Percentiles rank a stretch among this genome's conserved stretches.
Conservation (phyloP, 2,888 invertebrate genomes). For the Ectemnius continuus region DNA sequence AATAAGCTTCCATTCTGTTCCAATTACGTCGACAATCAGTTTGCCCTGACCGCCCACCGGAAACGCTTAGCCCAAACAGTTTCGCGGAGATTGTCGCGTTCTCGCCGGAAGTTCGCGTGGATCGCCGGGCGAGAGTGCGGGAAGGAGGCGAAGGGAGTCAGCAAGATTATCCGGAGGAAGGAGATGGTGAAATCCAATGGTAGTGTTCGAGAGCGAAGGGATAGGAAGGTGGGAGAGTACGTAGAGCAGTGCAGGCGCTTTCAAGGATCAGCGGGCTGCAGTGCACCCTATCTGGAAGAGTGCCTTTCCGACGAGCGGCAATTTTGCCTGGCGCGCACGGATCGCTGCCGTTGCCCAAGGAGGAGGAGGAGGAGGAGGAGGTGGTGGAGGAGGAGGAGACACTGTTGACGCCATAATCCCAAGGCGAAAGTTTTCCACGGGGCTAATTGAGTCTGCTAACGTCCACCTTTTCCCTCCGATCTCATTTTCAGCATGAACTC, state of each 20-base stretch:
- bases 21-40: neutral
- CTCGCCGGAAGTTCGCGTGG: neutral
- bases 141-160: neutral
- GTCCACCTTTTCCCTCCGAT: slow-evolving; percentile 17
- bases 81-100: slow-evolving; percentile 3
- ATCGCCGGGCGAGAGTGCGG: neutral
- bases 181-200: neutral
- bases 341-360: slow-evolving; percentile 40
- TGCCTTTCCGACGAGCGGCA: slow-evolving; percentile 55
- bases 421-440: slow-evolving; percentile 65
- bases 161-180: slow-evolving; percentile 1
- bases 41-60: neutral
- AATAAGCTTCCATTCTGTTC: neutral
- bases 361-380: too few relatives aligned
- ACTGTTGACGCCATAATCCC: slow-evolving; percentile 70
- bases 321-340: slow-evolving; percentile 44
- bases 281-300: slow-evolving; percentile 42
- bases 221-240: slow-evolving; percentile 8
- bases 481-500: too few relatives aligned
- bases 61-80: neutral
- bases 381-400: slow-evolving; percentile 52
- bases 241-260: slow-evolving; percentile 11
- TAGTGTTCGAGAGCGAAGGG: neutral
- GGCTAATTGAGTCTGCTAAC: slow-evolving; percentile 67
- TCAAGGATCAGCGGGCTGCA: slow-evolving; percentile 22